A percentile compares a stretch with the other conserved stretches of the same genome.
phyloP scores from a whole-genome alignment of 2,888 invertebrate genomes.

The Harmothoe impar region DNA sequence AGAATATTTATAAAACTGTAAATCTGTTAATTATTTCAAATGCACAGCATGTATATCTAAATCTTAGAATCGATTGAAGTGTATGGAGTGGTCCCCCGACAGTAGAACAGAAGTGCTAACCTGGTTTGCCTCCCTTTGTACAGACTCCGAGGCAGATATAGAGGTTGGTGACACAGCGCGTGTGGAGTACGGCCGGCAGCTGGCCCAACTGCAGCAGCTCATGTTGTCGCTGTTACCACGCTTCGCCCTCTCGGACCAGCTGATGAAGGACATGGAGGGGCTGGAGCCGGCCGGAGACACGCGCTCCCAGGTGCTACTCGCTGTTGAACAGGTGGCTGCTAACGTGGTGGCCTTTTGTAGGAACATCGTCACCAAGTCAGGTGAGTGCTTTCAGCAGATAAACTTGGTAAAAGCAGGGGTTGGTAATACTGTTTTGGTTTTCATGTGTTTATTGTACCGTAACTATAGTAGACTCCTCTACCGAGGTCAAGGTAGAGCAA shows the following conservation, averaged over 20 bases:
- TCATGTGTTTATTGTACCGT: too few species aligned
- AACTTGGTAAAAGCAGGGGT: neutral
- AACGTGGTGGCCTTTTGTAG: slow-evolving; percentile 81
- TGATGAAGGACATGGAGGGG: slow-evolving; percentile 76
- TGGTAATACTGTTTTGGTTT: too few species aligned
- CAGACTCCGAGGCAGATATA: slow-evolving; percentile 72
- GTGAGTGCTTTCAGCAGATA: slow-evolving; percentile 66
- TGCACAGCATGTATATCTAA: too few species aligned
- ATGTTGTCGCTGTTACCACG: slow-evolving; percentile 90
- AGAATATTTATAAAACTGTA: too few species aligned
- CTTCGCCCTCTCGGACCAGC: slow-evolving; percentile 84
- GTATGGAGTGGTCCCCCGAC: too few species aligned
- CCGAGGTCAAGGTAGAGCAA: too few species aligned
- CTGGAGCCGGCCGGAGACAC: slow-evolving; percentile 72
- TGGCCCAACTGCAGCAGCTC: slow-evolving; percentile 88
- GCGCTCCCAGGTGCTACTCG: slow-evolving; percentile 74
- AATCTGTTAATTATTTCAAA: too few species aligned
- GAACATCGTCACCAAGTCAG: slow-evolving; percentile 77
- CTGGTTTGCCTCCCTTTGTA: too few species aligned
- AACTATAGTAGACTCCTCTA: too few species aligned
- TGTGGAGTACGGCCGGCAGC: slow-evolving; percentile 79
- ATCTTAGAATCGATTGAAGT: too few species aligned
- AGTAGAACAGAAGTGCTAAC: too few species aligned
- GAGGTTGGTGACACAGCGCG: slow-evolving; percentile 74
- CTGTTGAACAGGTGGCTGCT: slow-evolving; percentile 79